phyloP scores from a whole-genome alignment of 1,140 invertebrate species.

The Drosophila rhopaloa region DNA sequence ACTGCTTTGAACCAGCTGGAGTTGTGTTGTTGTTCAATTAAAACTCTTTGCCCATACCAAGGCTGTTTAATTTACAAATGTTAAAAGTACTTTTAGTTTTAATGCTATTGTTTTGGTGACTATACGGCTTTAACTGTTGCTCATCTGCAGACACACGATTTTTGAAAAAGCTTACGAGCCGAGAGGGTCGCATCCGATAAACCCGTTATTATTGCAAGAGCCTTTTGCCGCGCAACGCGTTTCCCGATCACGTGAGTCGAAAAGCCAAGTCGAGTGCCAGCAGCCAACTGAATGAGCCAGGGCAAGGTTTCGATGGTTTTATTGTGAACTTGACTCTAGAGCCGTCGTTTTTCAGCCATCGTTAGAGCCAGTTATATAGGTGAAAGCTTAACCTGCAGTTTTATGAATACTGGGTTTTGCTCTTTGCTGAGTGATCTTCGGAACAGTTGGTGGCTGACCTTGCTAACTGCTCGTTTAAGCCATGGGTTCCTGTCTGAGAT shows the following conservation, averaged over 20 bases:
- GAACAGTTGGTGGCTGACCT: neutral
- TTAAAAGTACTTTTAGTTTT: slow-evolving; percentile 9
- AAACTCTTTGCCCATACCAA: slow-evolving; percentile 41
- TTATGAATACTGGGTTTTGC: neutral
- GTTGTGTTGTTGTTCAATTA: slow-evolving; percentile 26
- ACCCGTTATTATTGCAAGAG: slow-evolving; percentile 63
- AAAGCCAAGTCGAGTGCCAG: slow-evolving; percentile 47
- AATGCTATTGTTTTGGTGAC: slow-evolving; percentile 25
- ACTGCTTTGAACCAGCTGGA: slow-evolving; percentile 56
- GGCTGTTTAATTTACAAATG: slow-evolving; percentile 34
- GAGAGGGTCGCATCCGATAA: slow-evolving; percentile 32
- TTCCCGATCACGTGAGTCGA: slow-evolving; percentile 52
- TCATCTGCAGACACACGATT: slow-evolving; percentile 37
- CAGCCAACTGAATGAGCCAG: slow-evolving; percentile 68
- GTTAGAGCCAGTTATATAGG: slow-evolving; percentile 41
- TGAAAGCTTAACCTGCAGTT: slow-evolving; percentile 49
- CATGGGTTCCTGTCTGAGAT: neutral
- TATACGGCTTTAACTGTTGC: slow-evolving; percentile 3
- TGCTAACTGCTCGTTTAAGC: slow-evolving; percentile 10
- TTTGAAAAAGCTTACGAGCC: slow-evolving; percentile 14
- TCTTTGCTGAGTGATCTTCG: neutral
- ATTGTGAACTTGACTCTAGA: slow-evolving; percentile 70
- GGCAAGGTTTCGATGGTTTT: slow-evolving; percentile 68
- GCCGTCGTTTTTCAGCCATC: slow-evolving; percentile 14
- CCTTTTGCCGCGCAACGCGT: slow-evolving; percentile 33